These are phyloP conservation scores for Batillaria attramentaria DNA, from an alignment of 1,140 invertebrate genomes.

Conservation along the genomic window DNA sequence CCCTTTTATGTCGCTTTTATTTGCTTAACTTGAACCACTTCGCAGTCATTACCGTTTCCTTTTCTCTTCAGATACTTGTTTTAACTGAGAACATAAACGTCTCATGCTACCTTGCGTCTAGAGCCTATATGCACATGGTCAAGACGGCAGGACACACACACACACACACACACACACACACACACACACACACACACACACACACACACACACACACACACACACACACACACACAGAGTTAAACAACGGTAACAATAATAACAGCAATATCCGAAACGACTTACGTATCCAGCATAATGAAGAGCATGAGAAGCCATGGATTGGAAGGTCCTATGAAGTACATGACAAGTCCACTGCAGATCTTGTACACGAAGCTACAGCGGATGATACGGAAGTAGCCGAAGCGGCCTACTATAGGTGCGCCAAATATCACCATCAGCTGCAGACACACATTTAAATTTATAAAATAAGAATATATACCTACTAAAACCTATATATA, in stretches of 20 bases:
- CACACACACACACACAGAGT: background rate
- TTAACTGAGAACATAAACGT: no score
- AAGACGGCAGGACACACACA: no score
- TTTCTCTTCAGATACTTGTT: no score
- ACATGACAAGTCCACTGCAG: slow-evolving; percentile 48
- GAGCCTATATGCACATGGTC: no score
- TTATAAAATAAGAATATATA: background rate
- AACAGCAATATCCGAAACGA: background rate
- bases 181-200: no score
- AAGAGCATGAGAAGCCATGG: slow-evolving; percentile 58
- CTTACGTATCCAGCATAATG: slow-evolving; percentile 64
- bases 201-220: no score
- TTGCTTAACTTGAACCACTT: no score
- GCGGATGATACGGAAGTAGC: slow-evolving; percentile 60
- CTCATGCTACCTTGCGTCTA: no score
- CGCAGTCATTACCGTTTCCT: no score
- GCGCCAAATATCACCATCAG: slow-evolving; percentile 55
- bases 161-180: no score
- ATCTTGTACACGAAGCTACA: slow-evolving; percentile 60
- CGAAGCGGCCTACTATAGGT: slow-evolving; percentile 49
- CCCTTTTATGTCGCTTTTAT: no score
- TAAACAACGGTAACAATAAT: background rate
- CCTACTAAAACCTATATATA: background rate
- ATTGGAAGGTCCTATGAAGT: slow-evolving; percentile 46
- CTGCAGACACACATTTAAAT: background rate